Evolutionary conservation across 2,797 vertebrate genomes (phyloP).

Genomic region (Pangasius mekongensis): DNA sequence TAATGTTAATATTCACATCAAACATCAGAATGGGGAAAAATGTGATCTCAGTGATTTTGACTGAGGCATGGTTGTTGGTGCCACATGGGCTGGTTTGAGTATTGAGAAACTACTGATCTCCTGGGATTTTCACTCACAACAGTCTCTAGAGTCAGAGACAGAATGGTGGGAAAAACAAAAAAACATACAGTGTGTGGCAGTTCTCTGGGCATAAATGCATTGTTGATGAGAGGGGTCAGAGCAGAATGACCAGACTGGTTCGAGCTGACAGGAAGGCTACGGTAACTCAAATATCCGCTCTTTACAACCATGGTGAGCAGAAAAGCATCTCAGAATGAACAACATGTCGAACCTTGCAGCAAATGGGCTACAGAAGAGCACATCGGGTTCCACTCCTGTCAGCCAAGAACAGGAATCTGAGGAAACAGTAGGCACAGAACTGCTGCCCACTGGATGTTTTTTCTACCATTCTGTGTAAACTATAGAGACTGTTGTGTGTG

Average conservation of each 20-base stretch:
- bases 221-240: background rate
- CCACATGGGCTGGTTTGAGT: slow-evolving; percentile 9
- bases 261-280: background rate
- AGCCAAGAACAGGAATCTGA: background rate
- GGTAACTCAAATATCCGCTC: background rate
- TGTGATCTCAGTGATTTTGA: background rate
- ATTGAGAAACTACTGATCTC: background rate
- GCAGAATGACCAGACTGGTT: background rate
- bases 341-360: background rate
- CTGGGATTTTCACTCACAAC: background rate
- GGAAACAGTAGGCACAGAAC: background rate
- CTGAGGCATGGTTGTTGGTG: slow-evolving; percentile 6
- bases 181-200: background rate
- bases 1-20: slow-evolving; percentile 16
- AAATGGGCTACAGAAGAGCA: background rate
- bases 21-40: background rate
- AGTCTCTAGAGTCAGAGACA: background rate
- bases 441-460: background rate
- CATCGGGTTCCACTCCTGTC: background rate
- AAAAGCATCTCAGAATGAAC: background rate
- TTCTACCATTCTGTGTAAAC: background rate
- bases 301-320: background rate
- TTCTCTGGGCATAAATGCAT: background rate
- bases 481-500: background rate
- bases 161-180: background rate